Evolutionary conservation across 2,113 vertebrate genomes (phyloP).

Genomic region (Hypocryptadius cinnamomeus): DNA sequence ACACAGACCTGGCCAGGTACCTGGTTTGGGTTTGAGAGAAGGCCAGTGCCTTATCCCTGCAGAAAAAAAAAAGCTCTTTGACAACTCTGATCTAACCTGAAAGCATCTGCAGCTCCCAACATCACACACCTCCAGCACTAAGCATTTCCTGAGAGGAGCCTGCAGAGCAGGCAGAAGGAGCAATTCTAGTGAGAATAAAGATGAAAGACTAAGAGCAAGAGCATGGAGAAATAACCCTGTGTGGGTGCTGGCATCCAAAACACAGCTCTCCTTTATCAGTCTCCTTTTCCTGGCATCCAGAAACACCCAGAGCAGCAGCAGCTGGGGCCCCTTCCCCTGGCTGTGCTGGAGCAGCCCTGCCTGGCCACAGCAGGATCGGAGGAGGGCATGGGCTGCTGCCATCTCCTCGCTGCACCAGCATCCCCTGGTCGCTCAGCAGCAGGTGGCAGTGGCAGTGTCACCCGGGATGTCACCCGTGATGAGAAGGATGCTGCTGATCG

Average conservation of each 20-base stretch:
- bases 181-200: background rate
- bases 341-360: background rate
- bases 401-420: fast-evolving
- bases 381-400: background rate
- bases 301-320: background rate
- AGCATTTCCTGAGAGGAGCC: background rate
- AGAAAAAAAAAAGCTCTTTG: background rate
- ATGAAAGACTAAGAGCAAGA: background rate
- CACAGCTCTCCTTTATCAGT: background rate
- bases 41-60: background rate
- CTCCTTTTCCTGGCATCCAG: background rate
- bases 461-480: background rate
- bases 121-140: background rate
- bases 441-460: background rate
- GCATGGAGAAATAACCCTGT: fast-evolving
- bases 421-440: background rate
- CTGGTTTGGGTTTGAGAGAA: background rate
- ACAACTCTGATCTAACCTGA: background rate
- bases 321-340: background rate
- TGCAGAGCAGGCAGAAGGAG: background rate
- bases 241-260: background rate
- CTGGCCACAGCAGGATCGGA: background rate
- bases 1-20: background rate
- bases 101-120: background rate
- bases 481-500: constrained; percentile 27